Evolutionary conservation across 2,113 vertebrate genomes (phyloP).

Genomic region (Hydrochoerus hydrochaeris): DNA sequence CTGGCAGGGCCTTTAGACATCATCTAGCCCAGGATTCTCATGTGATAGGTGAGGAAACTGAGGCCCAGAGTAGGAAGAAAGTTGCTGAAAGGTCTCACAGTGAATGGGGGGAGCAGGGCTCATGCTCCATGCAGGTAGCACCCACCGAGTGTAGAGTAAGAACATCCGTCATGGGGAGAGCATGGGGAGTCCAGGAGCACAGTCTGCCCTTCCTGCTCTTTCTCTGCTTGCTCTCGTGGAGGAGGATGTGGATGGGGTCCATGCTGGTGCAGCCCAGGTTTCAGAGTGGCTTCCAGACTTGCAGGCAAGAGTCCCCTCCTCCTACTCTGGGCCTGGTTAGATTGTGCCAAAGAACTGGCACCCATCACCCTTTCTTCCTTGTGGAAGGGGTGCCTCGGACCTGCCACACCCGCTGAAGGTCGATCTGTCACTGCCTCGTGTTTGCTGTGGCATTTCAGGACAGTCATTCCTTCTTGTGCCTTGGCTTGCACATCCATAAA

Average conservation of each 20-base stretch:
- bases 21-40: not conserved
- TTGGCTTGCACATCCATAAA: not conserved
- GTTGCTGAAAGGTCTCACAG: not conserved
- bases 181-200: not conserved
- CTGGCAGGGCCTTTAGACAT: not conserved
- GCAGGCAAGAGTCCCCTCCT: not conserved
- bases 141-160: not conserved
- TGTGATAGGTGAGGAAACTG: constrained; percentile 57
- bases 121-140: too few species aligned
- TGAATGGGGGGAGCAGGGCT: not conserved
- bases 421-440: not conserved
- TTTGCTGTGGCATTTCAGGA: not conserved
- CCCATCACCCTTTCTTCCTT: not conserved
- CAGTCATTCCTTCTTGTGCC: not conserved
- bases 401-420: not conserved
- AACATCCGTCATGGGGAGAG: not conserved
- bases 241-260: too few species aligned
- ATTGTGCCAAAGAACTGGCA: not conserved
- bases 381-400: not conserved
- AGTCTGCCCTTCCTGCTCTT: not conserved
- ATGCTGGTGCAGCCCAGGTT: not conserved
- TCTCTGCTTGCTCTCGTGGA: not conserved
- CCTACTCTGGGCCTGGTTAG: not conserved
- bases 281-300: not conserved
- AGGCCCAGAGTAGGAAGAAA: not conserved